Evolutionary conservation across 2,113 vertebrate genomes (phyloP).

Genomic region (Apus apus): DNA sequence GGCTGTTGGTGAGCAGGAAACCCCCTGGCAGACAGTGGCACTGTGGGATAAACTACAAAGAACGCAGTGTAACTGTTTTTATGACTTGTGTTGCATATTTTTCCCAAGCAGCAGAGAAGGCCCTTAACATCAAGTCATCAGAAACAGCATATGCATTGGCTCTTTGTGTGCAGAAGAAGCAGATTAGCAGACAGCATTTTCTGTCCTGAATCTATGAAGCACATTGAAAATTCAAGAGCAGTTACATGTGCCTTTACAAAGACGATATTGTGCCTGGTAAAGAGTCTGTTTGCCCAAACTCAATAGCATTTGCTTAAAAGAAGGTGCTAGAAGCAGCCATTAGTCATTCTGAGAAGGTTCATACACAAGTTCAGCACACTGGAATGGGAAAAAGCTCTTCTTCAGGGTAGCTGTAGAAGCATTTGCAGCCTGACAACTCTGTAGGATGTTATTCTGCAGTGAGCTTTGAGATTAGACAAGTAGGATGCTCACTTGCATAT

Average conservation of each 20-base stretch:
- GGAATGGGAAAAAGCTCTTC: neutral
- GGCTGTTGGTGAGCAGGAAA: slow-evolving; percentile 41
- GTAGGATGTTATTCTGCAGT: neutral
- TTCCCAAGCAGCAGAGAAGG: neutral
- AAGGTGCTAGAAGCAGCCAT: neutral
- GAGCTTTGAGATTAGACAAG: neutral
- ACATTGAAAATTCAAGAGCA: neutral
- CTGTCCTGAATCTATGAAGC: neutral
- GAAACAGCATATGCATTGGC: neutral
- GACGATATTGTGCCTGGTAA: neutral
- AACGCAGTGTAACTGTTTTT: neutral
- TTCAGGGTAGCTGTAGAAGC: neutral
- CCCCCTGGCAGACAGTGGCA: slow-evolving; percentile 34
- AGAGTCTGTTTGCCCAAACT: neutral
- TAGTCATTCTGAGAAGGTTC: neutral
- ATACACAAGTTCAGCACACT: neutral
- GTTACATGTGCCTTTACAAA: neutral
- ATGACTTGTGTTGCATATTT: neutral
- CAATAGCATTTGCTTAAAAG: neutral
- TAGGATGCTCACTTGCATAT: neutral
- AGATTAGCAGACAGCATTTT: slow-evolving; percentile 24
- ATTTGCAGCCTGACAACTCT: neutral
- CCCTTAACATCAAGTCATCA: neutral
- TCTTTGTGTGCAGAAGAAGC: neutral
- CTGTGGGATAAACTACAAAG: slow-evolving; percentile 6